phyloP scores from a whole-genome alignment of 2,113 vertebrate genomes.

The Corythoichthys haematopterus region DNA sequence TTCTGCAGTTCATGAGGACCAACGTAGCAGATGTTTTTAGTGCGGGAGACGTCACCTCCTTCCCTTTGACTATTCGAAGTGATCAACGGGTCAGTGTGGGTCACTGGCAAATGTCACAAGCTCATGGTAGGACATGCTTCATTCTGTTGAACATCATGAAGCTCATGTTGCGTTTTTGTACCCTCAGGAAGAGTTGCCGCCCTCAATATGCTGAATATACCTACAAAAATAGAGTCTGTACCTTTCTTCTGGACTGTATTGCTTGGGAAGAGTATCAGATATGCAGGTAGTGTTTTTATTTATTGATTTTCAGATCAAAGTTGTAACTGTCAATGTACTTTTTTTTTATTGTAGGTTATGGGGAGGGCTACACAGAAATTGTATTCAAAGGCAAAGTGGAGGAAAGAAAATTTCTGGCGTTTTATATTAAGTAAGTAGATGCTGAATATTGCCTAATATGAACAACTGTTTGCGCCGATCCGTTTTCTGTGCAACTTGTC shows the following conservation, averaged over 20 bases:
- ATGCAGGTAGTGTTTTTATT: conserved; percentile 65
- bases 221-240: conserved; percentile 65
- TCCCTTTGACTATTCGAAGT: conserved; percentile 71
- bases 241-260: conserved; percentile 86
- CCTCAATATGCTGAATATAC: conserved; percentile 77
- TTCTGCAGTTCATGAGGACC: conserved; percentile 78
- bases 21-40: conserved; percentile 74
- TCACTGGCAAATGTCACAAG: conserved; percentile 85
- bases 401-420: conserved; percentile 79
- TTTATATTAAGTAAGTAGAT: conserved; percentile 82
- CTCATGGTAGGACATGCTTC: conserved; percentile 71
- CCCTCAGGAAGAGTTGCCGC: conserved; percentile 77
- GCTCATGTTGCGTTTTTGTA: neutral
- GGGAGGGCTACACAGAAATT: conserved; percentile 78
- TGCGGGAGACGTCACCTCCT: conserved; percentile 81
- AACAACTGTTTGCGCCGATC: neutral
- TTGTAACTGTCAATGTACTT: neutral
- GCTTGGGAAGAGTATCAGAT: conserved; percentile 77
- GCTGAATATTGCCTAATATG: neutral
- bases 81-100: conserved; percentile 69
- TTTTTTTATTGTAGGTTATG: conserved; percentile 69
- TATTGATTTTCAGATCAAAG: neutral
- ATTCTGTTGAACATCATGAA: neutral
- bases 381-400: conserved; percentile 79
- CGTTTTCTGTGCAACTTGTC: neutral